phyloP scores from a whole-genome alignment of 2,888 invertebrate genomes.

The Brachycybe producta region DNA sequence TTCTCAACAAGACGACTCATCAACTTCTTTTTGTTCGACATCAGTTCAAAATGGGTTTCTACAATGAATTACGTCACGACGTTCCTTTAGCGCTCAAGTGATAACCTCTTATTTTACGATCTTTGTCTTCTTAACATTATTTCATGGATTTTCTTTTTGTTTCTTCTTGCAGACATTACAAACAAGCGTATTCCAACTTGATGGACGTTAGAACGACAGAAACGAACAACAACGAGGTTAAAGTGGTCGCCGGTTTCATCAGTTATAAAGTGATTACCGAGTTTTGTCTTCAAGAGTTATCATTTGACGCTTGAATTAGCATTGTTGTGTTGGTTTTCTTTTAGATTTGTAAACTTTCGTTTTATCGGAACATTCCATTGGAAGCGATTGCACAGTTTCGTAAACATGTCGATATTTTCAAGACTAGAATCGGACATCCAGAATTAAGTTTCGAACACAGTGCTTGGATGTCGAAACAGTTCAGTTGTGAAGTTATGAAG shows the following conservation, averaged over 20 bases:
- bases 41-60: slow-evolving; percentile 92
- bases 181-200: slow-evolving; percentile 77
- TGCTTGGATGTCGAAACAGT: slow-evolving; percentile 91
- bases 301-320: too few relatives aligned
- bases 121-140: neutral
- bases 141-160: slow-evolving; percentile 6
- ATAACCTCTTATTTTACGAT: slow-evolving; percentile 18
- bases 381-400: slow-evolving; percentile 92
- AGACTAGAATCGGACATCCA: slow-evolving; percentile 54
- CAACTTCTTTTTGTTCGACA: slow-evolving; percentile 86
- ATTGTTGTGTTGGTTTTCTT: slow-evolving; percentile 14
- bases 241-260: slow-evolving; percentile 85
- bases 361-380: slow-evolving; percentile 72
- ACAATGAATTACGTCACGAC: slow-evolving; percentile 87
- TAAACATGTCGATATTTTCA: slow-evolving; percentile 80
- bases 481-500: slow-evolving; percentile 33
- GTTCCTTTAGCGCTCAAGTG: slow-evolving; percentile 60
- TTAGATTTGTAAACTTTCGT: slow-evolving; percentile 70
- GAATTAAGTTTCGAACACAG: slow-evolving; percentile 86
- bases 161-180: slow-evolving; percentile 38
- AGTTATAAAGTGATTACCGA: slow-evolving; percentile 61
- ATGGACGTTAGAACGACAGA: slow-evolving; percentile 78
- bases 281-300: too few relatives aligned
- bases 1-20: slow-evolving; percentile 79
- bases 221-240: slow-evolving; percentile 81